Percentiles rank a stretch among this genome's conserved stretches.
Conservation (phyloP, 2,888 invertebrate species). For the Neria commutata region DNA sequence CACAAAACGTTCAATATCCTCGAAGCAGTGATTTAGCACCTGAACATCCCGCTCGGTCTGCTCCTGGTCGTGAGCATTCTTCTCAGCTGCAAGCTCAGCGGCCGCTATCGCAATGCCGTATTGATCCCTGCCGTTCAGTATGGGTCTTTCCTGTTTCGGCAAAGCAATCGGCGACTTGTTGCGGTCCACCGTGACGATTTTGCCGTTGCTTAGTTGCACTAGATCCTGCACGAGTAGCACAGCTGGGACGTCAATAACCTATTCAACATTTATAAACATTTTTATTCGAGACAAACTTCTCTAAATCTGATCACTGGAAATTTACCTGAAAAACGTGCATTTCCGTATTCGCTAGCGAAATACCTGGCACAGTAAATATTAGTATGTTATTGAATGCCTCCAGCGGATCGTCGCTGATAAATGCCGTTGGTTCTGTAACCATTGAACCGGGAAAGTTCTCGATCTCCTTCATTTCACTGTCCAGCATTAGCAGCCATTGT, state of each 20-base stretch:
- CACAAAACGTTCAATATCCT: conserved; percentile 99
- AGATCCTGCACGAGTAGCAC: conserved; percentile 84
- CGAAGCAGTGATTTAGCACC: conserved; percentile 95
- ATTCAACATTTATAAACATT: not conserved
- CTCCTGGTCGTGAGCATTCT: conserved; percentile 86
- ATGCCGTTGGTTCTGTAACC: conserved; percentile 95
- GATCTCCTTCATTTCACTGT: conserved; percentile 93
- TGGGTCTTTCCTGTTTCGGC: conserved; percentile 38
- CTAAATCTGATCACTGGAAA: no score
- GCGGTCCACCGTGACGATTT: conserved; percentile 64
- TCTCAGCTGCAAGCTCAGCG: conserved; percentile 69
- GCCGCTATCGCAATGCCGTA: conserved; percentile 54
- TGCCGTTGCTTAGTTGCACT: conserved; percentile 70
- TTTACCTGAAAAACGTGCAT: conserved; percentile 96
- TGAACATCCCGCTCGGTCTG: conserved; percentile 93
- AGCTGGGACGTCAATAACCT: conserved; percentile 81
- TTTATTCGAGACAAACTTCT: not conserved
- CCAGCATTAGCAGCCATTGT: conserved; percentile 89
- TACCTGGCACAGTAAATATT: conserved; percentile 89
- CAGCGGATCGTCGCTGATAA: conserved; percentile 91
- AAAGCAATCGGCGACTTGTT: conserved; percentile 46
- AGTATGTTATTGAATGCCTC: conserved; percentile 98
- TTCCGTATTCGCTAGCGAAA: conserved; percentile 75
- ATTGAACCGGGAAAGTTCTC: conserved; percentile 93
- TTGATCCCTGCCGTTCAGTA: conserved; percentile 50